Evolutionary conservation across 2,888 invertebrate genomes (phyloP).

Genomic region (Drosophila tanythrix): DNA sequence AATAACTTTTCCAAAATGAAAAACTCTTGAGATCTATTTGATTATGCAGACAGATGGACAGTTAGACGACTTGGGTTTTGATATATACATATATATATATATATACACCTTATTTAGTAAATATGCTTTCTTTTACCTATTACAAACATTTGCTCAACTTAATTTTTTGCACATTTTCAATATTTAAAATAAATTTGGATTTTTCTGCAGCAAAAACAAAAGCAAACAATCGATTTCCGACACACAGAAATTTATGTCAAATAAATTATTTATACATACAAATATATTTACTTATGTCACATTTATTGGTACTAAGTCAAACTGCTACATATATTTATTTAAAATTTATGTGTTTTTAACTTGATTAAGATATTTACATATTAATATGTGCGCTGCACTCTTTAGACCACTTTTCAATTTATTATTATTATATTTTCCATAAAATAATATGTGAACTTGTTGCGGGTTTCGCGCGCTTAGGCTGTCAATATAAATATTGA

Average conservation of each 20-base stretch:
- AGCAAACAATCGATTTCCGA: not conserved
- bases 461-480: not conserved
- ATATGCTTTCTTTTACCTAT: rapidly evolving
- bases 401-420: not conserved
- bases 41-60: no score
- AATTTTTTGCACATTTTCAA: not conserved
- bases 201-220: not conserved
- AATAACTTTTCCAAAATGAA: rapidly evolving
- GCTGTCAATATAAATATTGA: not conserved
- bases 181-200: not conserved
- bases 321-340: not conserved
- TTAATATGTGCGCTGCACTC: not conserved
- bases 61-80: rapidly evolving
- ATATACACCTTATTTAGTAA: not conserved
- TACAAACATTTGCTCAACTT: not conserved
- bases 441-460: not conserved
- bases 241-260: not conserved
- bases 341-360: not conserved
- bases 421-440: no score
- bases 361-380: not conserved
- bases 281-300: not conserved
- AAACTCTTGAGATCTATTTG: no score
- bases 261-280: not conserved
- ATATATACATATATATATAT: not conserved
- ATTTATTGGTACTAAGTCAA: not conserved